Evolutionary conservation across 2,113 vertebrate species (phyloP), one percentile per base, ranked within the genome.

Genomic region (Rhinoptilus africanus): DNA sequence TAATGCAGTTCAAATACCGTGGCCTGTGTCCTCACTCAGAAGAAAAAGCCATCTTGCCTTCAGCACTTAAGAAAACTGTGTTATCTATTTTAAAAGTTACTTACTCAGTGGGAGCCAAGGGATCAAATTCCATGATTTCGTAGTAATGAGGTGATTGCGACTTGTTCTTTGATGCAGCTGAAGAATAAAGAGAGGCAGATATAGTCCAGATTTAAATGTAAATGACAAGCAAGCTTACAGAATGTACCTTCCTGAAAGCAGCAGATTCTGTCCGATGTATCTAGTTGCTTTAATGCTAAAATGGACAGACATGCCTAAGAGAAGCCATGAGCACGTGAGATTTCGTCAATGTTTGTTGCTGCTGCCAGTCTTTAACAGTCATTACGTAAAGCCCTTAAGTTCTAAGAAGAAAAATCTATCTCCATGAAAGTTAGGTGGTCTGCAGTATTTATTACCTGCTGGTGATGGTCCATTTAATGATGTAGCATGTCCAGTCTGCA

Each of bases 101-200:
- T 98, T 97, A 98, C 98, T 98, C 98, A 78, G 97, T 93, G 56
- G 95, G 98, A 88, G 97, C 98, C 82, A 98, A 97, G 43, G 98
- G 98, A 96, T 98, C 98, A 83, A 98, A 98, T 81, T 98, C 98
- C 97, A 98, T 98, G 77, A 98, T 90, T 32, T 98, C 98, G 0
- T 98, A 98, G 96, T 98, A 98, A 96, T 96, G 96, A 96, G 96
- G 63, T 84, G 95, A 75, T 27, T 96, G 96, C 32, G 87, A 86
- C 84, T 93, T 96, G 72, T 51, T 97, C 92, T 98, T 97, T 68
- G 96, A 80, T 56, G 57, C 8, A 39, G 92, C 97, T 98, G 86
- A 79, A 94, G 59, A 79, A 69, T 28, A 64, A 76, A 83, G 43
- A 85, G 20, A 88, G 39, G 57, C 14, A 85, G 45, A 51, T 19